Conservation (phyloP, 2,888 invertebrate species). For the Eurois occulta region DNA sequence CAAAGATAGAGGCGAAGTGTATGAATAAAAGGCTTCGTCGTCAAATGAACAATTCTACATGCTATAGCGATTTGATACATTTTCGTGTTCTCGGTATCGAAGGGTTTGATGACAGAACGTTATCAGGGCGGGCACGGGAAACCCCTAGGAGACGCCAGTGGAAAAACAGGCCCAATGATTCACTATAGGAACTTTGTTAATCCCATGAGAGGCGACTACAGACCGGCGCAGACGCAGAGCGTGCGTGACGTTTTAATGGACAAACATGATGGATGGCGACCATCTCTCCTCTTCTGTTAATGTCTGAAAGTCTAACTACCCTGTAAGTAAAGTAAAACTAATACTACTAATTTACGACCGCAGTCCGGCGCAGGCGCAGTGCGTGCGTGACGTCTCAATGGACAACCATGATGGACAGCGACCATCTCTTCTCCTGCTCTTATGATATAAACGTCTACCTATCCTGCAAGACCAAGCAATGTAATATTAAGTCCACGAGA, state of each 20-base stretch:
- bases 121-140: neutral
- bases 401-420: slow-evolving; percentile 65
- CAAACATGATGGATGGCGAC: slow-evolving; percentile 64
- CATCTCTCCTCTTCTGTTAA: no score
- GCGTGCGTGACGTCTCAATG: slow-evolving; percentile 54
- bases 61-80: neutral
- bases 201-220: neutral
- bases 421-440: neutral
- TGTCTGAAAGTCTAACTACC: neutral
- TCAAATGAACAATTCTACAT: neutral
- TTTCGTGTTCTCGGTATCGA: neutral
- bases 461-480: neutral
- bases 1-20: neutral
- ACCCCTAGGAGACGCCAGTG: neutral
- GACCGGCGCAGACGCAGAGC: neutral
- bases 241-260: slow-evolving; percentile 54
- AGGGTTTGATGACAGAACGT: neutral
- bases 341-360: no score
- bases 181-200: neutral
- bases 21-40: neutral
- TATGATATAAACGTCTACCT: neutral
- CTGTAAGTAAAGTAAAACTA: neutral
- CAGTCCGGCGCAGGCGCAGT: slow-evolving; percentile 13
- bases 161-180: neutral
- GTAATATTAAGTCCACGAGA: neutral